Evolutionary conservation across 2,888 invertebrate genomes (phyloP), one percentile per base, ranked within the genome.

Genomic region (Trichacis sp.): DNA sequence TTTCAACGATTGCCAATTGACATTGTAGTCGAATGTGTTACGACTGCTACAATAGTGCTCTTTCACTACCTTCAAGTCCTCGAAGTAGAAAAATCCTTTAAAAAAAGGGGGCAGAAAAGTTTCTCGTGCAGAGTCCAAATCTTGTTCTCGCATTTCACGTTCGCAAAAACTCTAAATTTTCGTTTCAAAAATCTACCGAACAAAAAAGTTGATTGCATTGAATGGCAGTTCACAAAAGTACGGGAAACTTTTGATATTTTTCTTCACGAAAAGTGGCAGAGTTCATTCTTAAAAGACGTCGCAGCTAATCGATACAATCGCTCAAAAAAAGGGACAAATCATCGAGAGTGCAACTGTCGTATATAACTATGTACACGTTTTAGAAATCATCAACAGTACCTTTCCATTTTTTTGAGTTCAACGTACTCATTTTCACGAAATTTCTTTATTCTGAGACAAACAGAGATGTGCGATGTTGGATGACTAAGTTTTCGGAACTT

Each of bases 1-100:
- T 43, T 48, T 59, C 54, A 55, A 43, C 48, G 62, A 62, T 66
- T 66, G 66, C 66, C 66, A 66, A 62, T 66, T 66, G 66, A 66
- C 66, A 52, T 56, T 62, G 62, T 66, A 66, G 62, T 66, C 59
- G 53, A 66, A 66, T 61, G 51, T 42, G 36, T 6, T 36, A 33
- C 56, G 49, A 56, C 59, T 50, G 50, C 19, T 30, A 50, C 30
- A 14, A n/a, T 19, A 33, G 18, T 49, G 4, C 48, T 12, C 52
- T 55, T 53, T 17, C n/a, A 45, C 24, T 58, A 50, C 51, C 40
- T 8, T 40, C 40, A 14, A 9, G 40, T 65, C 53, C 57, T 50
- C 24, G 51, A 47, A 55, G 19, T 49, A 54, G 6, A 54, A 47
- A 20, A 53, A 24, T 24, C 8, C 24, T 8, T 3, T 24, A 24